Conservation (phyloP, 1,140 invertebrate species). For the Trinorchestia longiramus region DNA sequence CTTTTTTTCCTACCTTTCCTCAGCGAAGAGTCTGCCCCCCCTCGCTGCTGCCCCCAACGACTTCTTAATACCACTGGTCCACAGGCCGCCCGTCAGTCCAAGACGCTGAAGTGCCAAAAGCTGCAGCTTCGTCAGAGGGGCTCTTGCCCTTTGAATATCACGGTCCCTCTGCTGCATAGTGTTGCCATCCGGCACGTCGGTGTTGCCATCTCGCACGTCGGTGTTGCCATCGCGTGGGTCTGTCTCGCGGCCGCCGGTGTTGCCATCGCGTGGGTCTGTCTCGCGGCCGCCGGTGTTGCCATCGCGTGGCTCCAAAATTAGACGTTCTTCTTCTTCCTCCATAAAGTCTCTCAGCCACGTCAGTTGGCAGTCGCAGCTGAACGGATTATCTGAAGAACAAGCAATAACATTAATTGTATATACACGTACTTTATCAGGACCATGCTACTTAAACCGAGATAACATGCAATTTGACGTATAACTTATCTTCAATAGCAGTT, state of each 20-base stretch:
- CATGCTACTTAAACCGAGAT: too few relatives aligned
- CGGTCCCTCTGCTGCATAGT: neutral
- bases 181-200: neutral
- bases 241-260: neutral
- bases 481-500: too few relatives aligned
- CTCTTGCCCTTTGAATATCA: neutral
- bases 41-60: neutral
- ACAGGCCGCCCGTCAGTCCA: neutral
- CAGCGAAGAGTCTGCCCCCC: neutral
- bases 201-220: neutral
- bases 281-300: neutral
- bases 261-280: neutral
- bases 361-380: slow-evolving; percentile 64
- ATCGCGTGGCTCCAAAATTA: neutral
- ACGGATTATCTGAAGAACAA: slow-evolving; percentile 60
- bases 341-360: slow-evolving; percentile 64
- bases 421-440: too few relatives aligned
- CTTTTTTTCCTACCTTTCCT: neutral
- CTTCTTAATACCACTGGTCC: neutral
- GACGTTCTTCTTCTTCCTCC: slow-evolving; percentile 55
- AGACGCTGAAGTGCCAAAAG: neutral
- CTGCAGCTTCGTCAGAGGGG: slow-evolving; percentile 18
- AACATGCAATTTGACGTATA: too few relatives aligned
- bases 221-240: neutral
- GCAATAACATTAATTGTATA: neutral